Evolutionary conservation across 2,888 invertebrate species (phyloP).

Genomic region (Meloe dianella): DNA sequence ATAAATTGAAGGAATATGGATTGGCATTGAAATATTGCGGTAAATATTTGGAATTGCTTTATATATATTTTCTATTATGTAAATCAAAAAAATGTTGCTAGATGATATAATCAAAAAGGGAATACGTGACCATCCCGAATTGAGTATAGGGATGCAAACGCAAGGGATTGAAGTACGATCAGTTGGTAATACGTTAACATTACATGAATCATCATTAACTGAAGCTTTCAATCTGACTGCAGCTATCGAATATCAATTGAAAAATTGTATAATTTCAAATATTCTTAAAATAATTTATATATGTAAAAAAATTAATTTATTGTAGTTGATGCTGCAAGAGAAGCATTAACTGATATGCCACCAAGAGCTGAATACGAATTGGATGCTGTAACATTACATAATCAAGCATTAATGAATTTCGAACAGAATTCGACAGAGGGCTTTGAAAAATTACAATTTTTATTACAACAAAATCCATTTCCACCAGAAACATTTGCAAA

Average conservation of each 20-base stretch:
- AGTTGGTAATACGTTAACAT: constrained; percentile 91
- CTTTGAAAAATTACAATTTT: constrained; percentile 92
- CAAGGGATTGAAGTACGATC: constrained; percentile 92
- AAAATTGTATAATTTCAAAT: constrained; percentile 67
- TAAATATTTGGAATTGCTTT: constrained; percentile 50
- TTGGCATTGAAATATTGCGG: constrained; percentile 92
- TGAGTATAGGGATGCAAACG: constrained; percentile 96
- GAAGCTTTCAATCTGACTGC: constrained; percentile 99
- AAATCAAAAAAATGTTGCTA: constrained; percentile 50
- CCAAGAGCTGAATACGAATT: constrained; percentile 95
- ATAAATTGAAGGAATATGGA: constrained; percentile 90
- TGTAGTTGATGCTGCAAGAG: constrained; percentile 79
- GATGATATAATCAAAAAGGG: constrained; percentile 94
- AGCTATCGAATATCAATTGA: constrained; percentile 94
- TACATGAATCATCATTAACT: constrained; percentile 95
- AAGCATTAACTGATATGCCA: constrained; percentile 88
- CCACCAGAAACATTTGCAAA: constrained; percentile 98
- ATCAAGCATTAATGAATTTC: constrained; percentile 88
- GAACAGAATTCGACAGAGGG: constrained; percentile 89
- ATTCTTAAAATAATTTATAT: no score
- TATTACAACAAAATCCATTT: constrained; percentile 94
- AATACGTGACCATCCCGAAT: constrained; percentile 94
- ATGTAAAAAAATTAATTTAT: constrained; percentile 7
- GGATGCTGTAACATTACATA: constrained; percentile 97
- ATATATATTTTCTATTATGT: no score